Conservation (phyloP, 2,113 vertebrate species). For the Phycodurus eques region DNA sequence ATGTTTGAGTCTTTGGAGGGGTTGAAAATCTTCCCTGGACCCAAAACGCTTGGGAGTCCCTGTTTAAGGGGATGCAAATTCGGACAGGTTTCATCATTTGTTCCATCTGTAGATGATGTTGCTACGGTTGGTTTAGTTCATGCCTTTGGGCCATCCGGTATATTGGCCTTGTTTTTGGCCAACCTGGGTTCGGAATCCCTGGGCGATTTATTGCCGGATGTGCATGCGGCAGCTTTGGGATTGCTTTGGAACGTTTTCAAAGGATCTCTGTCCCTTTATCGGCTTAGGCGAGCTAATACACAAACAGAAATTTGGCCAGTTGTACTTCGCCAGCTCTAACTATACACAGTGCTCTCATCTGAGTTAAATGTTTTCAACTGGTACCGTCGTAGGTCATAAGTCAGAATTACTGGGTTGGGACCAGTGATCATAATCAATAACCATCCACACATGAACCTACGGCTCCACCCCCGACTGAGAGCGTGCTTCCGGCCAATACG, state of each 20-base stretch:
- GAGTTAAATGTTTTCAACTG: constrained; percentile 7
- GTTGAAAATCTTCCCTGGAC: too few relatives aligned
- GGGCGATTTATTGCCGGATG: neutral
- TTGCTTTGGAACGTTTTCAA: constrained; percentile 40
- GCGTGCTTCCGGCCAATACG: constrained; percentile 28
- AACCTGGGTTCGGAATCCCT: neutral
- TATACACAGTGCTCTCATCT: constrained; percentile 1
- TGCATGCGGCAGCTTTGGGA: neutral
- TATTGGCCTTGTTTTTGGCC: neutral
- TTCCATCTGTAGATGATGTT: neutral
- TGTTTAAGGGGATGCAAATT: neutral
- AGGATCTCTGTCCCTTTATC: constrained; percentile 48
- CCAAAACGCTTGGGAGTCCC: too few relatives aligned
- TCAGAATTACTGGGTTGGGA: constrained; percentile 3
- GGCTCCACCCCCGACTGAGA: constrained; percentile 18
- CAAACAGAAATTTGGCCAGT: constrained; percentile 26
- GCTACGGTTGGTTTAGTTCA: neutral
- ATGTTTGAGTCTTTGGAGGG: too few relatives aligned
- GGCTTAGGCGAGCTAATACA: constrained; percentile 44
- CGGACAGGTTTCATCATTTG: neutral
- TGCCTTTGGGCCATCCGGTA: neutral
- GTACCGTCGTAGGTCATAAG: constrained; percentile 9
- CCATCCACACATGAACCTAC: constrained; percentile 6
- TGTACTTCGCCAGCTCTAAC: constrained; percentile 7
- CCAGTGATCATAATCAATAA: constrained; percentile 31